A percentile compares a stretch with the other conserved stretches of the same genome.
These are phyloP conservation scores for Peribatodes rhomboidaria DNA, from an alignment of 2,888 invertebrate species.

Conservation along the genomic window DNA sequence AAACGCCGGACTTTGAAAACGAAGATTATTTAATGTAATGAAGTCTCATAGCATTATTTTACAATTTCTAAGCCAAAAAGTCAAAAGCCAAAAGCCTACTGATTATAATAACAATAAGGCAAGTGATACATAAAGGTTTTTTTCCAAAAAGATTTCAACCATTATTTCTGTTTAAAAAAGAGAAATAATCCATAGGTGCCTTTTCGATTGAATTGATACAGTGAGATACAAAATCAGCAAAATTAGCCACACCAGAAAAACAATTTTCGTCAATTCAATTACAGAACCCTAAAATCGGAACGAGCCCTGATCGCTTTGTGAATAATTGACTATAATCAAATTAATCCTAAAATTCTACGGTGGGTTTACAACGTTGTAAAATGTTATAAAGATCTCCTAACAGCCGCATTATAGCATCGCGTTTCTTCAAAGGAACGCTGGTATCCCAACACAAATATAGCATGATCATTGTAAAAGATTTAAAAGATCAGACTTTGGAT, in stretches of 20 bases:
- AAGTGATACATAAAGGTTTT: too few species aligned
- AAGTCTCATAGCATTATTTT: too few species aligned
- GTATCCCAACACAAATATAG: constrained; percentile 47
- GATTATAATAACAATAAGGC: too few species aligned
- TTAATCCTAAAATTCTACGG: constrained; percentile 86
- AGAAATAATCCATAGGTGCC: too few species aligned
- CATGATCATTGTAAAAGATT: constrained; percentile 48
- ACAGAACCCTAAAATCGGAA: constrained; percentile 65
- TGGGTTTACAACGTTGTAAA: constrained; percentile 85
- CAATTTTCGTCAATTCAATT: not conserved
- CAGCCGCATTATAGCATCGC: constrained; percentile 75
- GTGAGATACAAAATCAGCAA: not conserved
- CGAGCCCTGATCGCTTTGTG: constrained; percentile 80
- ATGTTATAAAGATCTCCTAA: constrained; percentile 83
- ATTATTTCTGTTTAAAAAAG: too few species aligned
- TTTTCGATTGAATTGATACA: too few species aligned
- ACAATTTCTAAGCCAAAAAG: too few species aligned
- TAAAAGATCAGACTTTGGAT: constrained; percentile 39
- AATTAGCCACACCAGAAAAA: not conserved
- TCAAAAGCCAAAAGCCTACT: too few species aligned
- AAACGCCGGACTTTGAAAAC: too few species aligned
- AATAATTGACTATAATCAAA: constrained; percentile 87
- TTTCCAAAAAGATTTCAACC: too few species aligned
- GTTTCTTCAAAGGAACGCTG: constrained; percentile 57
- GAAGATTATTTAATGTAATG: too few species aligned